Evolutionary conservation across 2,797 vertebrate species (phyloP), one percentile per base, ranked within the genome.

Genomic region (Lacerta bilineata): DNA sequence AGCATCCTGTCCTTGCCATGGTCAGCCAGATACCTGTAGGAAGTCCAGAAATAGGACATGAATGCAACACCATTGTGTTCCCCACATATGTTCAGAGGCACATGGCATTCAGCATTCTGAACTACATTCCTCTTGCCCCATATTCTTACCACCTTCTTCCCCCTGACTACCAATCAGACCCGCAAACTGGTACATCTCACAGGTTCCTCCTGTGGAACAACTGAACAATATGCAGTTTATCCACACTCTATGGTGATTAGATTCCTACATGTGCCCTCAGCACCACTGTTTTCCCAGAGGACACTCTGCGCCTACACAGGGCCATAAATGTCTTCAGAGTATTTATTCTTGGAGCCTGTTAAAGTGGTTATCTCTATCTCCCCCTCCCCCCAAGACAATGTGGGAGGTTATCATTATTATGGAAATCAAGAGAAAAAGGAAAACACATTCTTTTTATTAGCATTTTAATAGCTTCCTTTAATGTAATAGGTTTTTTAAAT

Each of bases 401-500:
- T 90, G 80, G 79, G 89, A 93, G 83, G 83, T 83, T 87, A 85
- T 83, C 7, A 43, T 91, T 91, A 86, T 87, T 85, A 86, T 39
- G 25, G 82, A 88, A 88, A 61, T 84, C 84, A 90, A 89, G 25
- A 92, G 77, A 55, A 87, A 92, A 93, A 90, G 86, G 82, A 90
- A 94, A 92, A 89, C 79, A 83, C 90, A 75, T 75, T 77, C 76
- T 87, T 91, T 94, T 94, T 94, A 92, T 91, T 91, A 94, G 43
- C 85, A 66, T 75, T 84, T 90, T 86, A 85, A 90, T 61, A 91
- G 87, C 50, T 95, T 91, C 84, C 72, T 66, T 93, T 93, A 93
- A 93, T 91, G 79, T 86, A 76, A 80, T 85, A 89, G 29, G 17
- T 25, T 36, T 87, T 92, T 95, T 94, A 75, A 93, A 87, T 23